Percentiles rank a stretch among this genome's conserved stretches.
These are phyloP conservation scores for Menura novaehollandiae DNA, from an alignment of 2,113 vertebrate species.

Conservation along the genomic window DNA sequence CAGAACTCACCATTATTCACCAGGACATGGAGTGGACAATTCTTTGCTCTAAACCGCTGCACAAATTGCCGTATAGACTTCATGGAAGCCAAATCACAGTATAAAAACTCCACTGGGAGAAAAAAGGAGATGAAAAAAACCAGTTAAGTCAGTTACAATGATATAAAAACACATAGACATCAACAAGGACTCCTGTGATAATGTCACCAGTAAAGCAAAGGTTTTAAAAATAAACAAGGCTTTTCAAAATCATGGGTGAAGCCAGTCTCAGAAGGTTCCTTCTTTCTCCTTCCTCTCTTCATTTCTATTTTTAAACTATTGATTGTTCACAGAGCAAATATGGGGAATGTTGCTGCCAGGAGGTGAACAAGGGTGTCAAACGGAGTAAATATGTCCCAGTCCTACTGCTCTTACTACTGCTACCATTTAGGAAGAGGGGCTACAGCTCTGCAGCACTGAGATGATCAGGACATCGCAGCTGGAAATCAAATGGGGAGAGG, in stretches of 20 bases:
- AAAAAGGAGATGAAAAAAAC: neutral
- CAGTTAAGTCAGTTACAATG: neutral
- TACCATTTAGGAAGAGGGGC: neutral
- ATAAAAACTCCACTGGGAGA: slow-evolving; percentile 83
- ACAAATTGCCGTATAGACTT: slow-evolving; percentile 82
- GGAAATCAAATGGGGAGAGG: neutral
- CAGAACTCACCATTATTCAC: slow-evolving; percentile 88
- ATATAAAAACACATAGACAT: neutral
- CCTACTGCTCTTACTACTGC: neutral
- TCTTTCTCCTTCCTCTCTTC: neutral
- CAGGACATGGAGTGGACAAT: slow-evolving; percentile 83
- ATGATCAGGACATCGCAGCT: neutral
- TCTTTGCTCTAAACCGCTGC: slow-evolving; percentile 73
- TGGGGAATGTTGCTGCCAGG: neutral
- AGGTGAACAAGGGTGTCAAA: neutral
- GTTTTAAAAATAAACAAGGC: neutral
- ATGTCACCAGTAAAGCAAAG: neutral
- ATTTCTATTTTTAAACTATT: neutral
- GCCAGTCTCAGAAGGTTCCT: neutral
- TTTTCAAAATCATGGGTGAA: neutral
- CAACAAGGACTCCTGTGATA: neutral
- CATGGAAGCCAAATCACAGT: slow-evolving; percentile 86
- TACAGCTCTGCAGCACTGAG: neutral
- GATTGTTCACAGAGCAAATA: neutral
- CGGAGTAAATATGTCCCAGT: rapidly evolving